phyloP scores from a whole-genome alignment of 2,888 invertebrate species.

The Agonopterix heracliana region DNA sequence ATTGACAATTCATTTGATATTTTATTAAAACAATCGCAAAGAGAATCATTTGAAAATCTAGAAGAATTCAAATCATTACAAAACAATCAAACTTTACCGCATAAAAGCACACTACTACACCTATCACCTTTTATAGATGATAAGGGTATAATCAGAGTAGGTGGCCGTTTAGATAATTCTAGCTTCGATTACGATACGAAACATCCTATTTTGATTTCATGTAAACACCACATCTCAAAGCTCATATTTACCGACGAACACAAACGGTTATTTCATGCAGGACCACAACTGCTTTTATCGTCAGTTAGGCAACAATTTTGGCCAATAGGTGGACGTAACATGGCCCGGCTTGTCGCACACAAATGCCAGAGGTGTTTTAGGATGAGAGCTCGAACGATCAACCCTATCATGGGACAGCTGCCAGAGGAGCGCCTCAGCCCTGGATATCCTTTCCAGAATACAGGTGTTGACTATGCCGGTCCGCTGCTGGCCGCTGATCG shows the following conservation, averaged over 20 bases:
- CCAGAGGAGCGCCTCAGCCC: background rate
- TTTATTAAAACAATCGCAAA: background rate
- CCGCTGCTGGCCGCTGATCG: background rate
- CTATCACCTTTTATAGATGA: background rate
- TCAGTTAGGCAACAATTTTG: background rate
- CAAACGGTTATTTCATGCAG: background rate
- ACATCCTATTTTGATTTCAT: background rate
- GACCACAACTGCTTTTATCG: background rate
- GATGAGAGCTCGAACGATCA: background rate
- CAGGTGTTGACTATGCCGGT: conserved; percentile 1
- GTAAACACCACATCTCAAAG: background rate
- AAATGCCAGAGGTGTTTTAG: background rate
- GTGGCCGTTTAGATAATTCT: background rate
- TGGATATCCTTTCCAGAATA: background rate
- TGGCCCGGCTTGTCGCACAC: background rate
- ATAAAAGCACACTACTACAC: background rate
- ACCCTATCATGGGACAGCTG: background rate
- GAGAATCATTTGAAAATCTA: background rate
- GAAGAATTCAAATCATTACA: background rate
- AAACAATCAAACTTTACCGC: background rate
- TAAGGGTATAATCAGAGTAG: background rate
- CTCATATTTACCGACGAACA: background rate
- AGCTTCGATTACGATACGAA: background rate
- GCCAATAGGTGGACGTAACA: background rate
- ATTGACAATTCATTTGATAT: background rate